Evolutionary conservation across 2,888 invertebrate species (phyloP), one percentile per base, ranked within the genome.

Genomic region (Scaptomyza polygonia): DNA sequence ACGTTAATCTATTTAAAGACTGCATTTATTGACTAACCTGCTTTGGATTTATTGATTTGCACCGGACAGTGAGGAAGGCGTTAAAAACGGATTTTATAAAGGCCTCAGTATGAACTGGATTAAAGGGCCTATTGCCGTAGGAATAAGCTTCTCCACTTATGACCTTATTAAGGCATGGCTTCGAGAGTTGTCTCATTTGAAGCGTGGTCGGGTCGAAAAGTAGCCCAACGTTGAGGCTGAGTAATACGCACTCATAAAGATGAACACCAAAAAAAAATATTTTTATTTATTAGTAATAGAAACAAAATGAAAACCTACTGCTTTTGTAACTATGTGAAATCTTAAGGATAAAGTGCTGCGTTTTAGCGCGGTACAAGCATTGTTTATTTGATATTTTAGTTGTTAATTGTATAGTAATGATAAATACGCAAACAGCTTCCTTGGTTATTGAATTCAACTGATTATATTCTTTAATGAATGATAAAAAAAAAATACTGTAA

Each of bases 61-160:
- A 36, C n/a, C 79, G 92, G 92, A 48, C 92, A 97, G 97, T 59
- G 94, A 95, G 77, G 99, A 99, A 92, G 99, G 99, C 30, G 90
- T 97, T 27, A 94, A 94, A 90, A 94, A 95, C 52, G 99, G 99
- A 0, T 96, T 99, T 91, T 99, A 97, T 93, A 99, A 99, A 92
- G 99, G 99, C 0, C 94, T 99, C n/a, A 97, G 97, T 83, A 98
- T 99, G 98, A 99, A 99, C 92, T 99, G 99, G 98, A 95, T 99
- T 54, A 97, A 97, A 91, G 97, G 97, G 0, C 97, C 97, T 7
- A 95, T 97, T 53, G 96, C 97, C 0, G 97, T 96, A 9, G 99
- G 99, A 62, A 97, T 99, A 86, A 98, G 98, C 86, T 99, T 99
- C 93, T 96, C 98, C 4, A 97, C 97, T 0, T 98, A 98, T 92